These are phyloP conservation scores for Wasmannia auropunctata DNA, from an alignment of 1,140 invertebrate genomes.

Conservation along the genomic window DNA sequence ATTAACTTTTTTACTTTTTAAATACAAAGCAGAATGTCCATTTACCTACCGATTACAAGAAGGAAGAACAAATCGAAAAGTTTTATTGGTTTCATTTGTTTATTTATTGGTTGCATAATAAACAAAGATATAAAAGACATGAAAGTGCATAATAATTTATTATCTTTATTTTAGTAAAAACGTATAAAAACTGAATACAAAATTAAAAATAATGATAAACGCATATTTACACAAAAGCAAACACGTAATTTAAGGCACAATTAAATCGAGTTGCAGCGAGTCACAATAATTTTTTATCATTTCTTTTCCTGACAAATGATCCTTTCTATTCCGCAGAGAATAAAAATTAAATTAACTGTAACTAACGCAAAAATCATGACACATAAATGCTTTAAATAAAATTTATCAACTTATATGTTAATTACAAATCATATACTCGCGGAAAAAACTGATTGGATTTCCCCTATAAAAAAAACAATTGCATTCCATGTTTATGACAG, in stretches of 20 bases:
- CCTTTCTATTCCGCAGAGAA: neutral
- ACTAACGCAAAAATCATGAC: neutral
- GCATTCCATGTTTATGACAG: neutral
- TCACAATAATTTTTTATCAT: neutral
- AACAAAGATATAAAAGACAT: neutral
- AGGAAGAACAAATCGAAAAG: neutral
- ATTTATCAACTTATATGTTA: neutral
- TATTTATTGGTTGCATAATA: neutral
- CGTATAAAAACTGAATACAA: neutral
- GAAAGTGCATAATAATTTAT: neutral
- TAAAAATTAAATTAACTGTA: neutral
- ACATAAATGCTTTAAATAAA: neutral
- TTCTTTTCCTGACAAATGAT: neutral
- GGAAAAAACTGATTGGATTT: neutral
- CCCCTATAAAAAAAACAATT: neutral
- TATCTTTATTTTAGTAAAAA: conserved; percentile 2
- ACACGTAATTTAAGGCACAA: neutral
- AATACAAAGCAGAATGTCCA: neutral
- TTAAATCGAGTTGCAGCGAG: neutral
- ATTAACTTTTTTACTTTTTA: neutral
- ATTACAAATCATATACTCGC: neutral
- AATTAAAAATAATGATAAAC: neutral
- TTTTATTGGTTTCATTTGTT: too few relatives aligned
- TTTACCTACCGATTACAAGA: too few relatives aligned
- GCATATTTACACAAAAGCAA: neutral